Base-by-base conservation (phyloP, 2,113 vertebrate genomes). In the Cyrtonyx montezumae region DNA sequence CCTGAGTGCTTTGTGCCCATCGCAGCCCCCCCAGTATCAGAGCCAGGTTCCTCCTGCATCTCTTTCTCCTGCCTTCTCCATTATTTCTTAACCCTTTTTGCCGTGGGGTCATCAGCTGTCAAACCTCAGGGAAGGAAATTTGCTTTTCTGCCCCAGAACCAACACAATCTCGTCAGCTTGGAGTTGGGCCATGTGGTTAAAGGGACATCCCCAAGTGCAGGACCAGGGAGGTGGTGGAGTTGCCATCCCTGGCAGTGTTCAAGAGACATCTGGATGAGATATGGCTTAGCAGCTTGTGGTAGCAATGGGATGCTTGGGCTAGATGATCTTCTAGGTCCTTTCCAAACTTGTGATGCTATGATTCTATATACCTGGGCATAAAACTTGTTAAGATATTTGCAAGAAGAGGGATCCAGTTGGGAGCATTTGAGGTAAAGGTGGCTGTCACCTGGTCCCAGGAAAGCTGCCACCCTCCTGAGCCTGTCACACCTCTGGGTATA, bases 1-100 rank as follows among this genome's bases (percentile, higher is more conserved):
- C 92, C 88, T 18, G 61, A 73, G 62, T 0, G 65, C 96, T 97
- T 92, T 88, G 95, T 94, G 96, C 91, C 74, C 49, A 30, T 53
- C 26, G 17, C 51, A 53, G 26, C 91, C 74, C 46, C 51, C 28
- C 51, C n/a, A n/a, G 2, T 94, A 61, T 28, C 68, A 73, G 70
- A 87, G 78, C 79, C 6, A 23, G 62, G 91, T 62, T 53, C 95
- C 89, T 40, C 5, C 32, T 48, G 61, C 11, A 6, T 22, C 45
- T 84, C 46, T 91, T n/a, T 65, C 23, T 69, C 40, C 63, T 68
- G n/a, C 46, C 49, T 58, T 80, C 51, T 66, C 30, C 36, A 7
- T 74, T 67, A n/a, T 62, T 82, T 80, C 89, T 77, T 34, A 49
- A 17, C 43, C 22, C 16, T n/a, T n/a, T 82, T 83, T 79, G 66